A percentile compares a stretch with the other conserved stretches of the same genome.
Evolutionary conservation across 1,140 invertebrate species (phyloP).

Genomic region (Kradibia gibbosae): DNA sequence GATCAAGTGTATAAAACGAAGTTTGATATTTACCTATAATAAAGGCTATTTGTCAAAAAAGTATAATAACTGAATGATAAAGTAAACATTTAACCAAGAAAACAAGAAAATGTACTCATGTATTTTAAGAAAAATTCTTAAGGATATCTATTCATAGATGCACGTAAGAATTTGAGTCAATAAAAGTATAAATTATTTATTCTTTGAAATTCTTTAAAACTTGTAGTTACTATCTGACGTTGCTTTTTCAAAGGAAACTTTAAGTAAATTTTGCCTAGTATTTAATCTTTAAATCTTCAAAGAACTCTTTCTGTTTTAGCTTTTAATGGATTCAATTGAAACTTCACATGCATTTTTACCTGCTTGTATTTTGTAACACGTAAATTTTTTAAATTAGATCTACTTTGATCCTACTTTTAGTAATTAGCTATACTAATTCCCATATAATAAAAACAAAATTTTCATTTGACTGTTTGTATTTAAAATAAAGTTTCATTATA

Average conservation of each 20-base stretch:
- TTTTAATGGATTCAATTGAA: constrained; percentile 1
- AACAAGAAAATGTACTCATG: background rate
- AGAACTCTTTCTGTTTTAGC: background rate
- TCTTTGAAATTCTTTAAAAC: background rate
- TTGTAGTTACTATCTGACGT: background rate
- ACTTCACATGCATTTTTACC: background rate
- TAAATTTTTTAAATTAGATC: too few relatives aligned
- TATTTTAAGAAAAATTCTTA: background rate
- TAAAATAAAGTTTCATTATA: too few relatives aligned
- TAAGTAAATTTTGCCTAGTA: background rate
- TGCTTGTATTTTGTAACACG: background rate
- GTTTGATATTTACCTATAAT: too few relatives aligned
- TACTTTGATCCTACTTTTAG: too few relatives aligned
- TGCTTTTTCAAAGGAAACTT: background rate
- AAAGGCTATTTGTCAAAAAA: background rate
- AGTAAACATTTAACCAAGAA: background rate
- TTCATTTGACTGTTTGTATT: too few relatives aligned
- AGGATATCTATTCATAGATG: background rate
- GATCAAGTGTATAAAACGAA: too few relatives aligned
- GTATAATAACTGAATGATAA: background rate
- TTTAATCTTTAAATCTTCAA: constrained; percentile 18
- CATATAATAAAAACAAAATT: too few relatives aligned
- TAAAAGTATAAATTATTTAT: background rate
- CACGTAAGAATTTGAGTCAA: background rate
- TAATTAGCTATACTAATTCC: too few relatives aligned